Base-by-base conservation (phyloP, 1,140 invertebrate genomes). In the Hyles vespertilio region DNA sequence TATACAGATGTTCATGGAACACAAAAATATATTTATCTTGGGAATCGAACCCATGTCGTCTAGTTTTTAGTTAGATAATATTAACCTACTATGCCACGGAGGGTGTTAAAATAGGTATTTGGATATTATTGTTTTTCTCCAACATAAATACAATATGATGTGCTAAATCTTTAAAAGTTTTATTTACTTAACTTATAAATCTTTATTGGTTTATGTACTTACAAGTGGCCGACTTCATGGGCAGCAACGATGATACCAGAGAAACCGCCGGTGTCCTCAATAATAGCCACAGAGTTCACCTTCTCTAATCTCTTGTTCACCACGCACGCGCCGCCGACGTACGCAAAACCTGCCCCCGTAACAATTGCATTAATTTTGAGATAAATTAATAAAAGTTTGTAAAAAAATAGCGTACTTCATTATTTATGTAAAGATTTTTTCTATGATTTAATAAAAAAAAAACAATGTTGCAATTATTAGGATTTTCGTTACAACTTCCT, bases 171-270 rank as follows among this genome's bases (percentile, higher is more conserved):
- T 22, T 22, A 22, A 22, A 22, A 22, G 22, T 22, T 22, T 22
- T 22, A 22, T 22, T 22, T 22, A 22, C 22, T 22, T 22, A 11
- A 48, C 46, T 8, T 10, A 48, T 8, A 48, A 48, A 51, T 22
- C 22, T 22, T 22, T 22, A 34, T 51, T 33, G 32, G 7, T n/a
- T 6, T 32, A 45, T 34, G 5, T 11, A 58, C 96, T 96, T 93
- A 98, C 96, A 98, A 93, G 92, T 98, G 97, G 67, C 97, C 97
- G 69, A 98, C 96, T 96, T 98, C 97, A 83, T 98, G 97, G 59
- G 97, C 97, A 56, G 97, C 97, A 4, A 98, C 97, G 80, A 98
- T 98, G 76, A 98, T 98, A 50, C 97, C 97, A 74, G 96, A 97
- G 89, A 98, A 98, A 59, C 97, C 97, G 63, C 97, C 97, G 22